Evolutionary conservation across 1,140 invertebrate genomes (phyloP), one percentile per base, ranked within the genome.

Genomic region (Zaprionus vittiger): DNA sequence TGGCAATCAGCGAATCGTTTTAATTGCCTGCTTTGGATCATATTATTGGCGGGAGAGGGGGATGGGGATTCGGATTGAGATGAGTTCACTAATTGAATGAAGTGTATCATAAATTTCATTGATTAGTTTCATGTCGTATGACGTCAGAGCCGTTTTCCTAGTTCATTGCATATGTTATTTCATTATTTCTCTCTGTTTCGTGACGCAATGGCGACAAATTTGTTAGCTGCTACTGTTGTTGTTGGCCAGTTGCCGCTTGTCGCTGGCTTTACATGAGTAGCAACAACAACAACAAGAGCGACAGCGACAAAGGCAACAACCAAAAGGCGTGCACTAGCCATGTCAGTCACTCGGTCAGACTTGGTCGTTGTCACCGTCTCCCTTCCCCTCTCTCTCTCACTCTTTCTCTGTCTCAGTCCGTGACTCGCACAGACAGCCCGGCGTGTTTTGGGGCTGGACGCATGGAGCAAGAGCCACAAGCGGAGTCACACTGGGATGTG

Each of bases 351-450:
- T 73, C 59, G 41, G 59, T 60, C 55, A 28, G 26, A 38, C 15
- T 22, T 17, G 14, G 12, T 52, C 28, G 41, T 26, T 49, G 17
- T 59, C 26, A 20, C n/a, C n/a, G 4, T 24, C 22, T 0, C 11
- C 12, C 9, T 47, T 38, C 17, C 7, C 2, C 4, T 59, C 37
- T 57, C 22, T 47, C 14, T 44, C 14, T 24, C 24, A 20, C 38
- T 20, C 37, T 11, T 28, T 11, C 20, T 20, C 37, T 54, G 2
- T 4, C 24, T 24, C 9, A 12, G 49, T 20, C 52, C 20, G 20
- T 64, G 55, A 66, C 17, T 59, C 38, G 47, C 56, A 60, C 64
- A 83, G 81, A 83, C 81, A 73, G 64, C 49, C n/a, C 67, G 81
- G 81, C 73, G 44, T 64, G 70, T 37, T 60, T 24, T 63, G 37